Percentiles rank a stretch among this genome's conserved stretches.
phyloP scores from a whole-genome alignment of 2,888 invertebrate genomes.

The Hyalella azteca region DNA sequence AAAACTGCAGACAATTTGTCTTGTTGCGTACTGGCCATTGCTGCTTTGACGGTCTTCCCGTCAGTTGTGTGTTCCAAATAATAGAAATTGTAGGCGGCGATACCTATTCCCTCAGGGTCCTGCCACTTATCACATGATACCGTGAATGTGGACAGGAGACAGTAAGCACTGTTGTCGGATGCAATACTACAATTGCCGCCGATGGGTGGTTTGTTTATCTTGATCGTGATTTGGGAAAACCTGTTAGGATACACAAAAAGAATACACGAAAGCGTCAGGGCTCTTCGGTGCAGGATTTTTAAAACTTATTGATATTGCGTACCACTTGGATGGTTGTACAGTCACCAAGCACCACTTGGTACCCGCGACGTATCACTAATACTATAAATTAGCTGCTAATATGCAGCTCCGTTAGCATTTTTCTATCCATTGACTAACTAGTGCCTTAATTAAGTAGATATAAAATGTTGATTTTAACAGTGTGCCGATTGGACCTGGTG shows the following conservation, averaged over 20 bases:
- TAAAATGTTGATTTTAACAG: no score
- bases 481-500: no score
- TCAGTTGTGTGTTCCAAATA: neutral
- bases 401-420: no score
- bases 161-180: neutral
- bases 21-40: constrained; percentile 23
- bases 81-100: constrained; percentile 40
- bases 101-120: constrained; percentile 43
- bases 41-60: neutral
- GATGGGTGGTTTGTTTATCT: constrained; percentile 33
- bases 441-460: no score
- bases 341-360: no score
- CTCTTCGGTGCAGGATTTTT: no score
- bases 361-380: no score
- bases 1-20: constrained; percentile 13
- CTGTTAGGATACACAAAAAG: neutral
- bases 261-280: no score
- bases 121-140: constrained; percentile 37
- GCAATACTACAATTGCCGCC: constrained; percentile 32
- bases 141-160: neutral
- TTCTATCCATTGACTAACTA: no score
- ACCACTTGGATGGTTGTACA: no score
- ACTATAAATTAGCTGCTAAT: no score
- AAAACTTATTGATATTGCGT: no score
- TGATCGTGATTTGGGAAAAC: constrained; percentile 17